phyloP scores from a whole-genome alignment of 2,797 vertebrate species.

The Ptychadena robeensis region DNA sequence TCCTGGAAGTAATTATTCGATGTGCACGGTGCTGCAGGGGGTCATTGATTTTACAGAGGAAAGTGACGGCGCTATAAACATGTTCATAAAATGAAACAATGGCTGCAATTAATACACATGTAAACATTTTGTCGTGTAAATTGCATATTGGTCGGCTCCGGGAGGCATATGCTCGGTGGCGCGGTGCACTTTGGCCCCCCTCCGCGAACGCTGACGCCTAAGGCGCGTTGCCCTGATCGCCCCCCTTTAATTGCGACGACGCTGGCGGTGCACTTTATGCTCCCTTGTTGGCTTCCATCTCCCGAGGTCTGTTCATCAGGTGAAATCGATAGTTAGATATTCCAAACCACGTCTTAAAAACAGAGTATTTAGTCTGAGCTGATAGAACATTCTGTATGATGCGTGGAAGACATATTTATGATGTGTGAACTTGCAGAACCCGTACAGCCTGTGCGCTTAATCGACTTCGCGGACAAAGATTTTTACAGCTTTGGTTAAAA shows the following conservation, averaged over 20 bases:
- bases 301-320: slow-evolving; percentile 4
- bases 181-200: not conserved
- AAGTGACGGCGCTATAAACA: slow-evolving; percentile 1
- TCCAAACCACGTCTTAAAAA: not conserved
- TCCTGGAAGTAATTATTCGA: not conserved
- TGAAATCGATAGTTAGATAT: not conserved
- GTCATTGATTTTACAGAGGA: slow-evolving; percentile 18
- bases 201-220: not conserved
- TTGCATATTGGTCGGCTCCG: slow-evolving; percentile 7
- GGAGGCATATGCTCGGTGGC: not conserved
- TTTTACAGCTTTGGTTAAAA: no score
- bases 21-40: not conserved
- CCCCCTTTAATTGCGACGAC: not conserved
- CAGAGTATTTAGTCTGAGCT: slow-evolving; percentile 4
- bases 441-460: not conserved
- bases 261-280: not conserved
- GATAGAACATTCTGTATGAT: not conserved
- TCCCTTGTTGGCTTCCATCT: not conserved
- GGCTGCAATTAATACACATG: not conserved
- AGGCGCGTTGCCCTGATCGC: not conserved
- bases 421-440: not conserved
- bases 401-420: not conserved
- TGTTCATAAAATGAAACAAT: slow-evolving; percentile 7
- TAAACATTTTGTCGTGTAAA: slow-evolving; percentile 5
- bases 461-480: no score